Evolutionary conservation across 2,888 invertebrate species (phyloP).

Genomic region (Petrolisthes manimaculis): DNA sequence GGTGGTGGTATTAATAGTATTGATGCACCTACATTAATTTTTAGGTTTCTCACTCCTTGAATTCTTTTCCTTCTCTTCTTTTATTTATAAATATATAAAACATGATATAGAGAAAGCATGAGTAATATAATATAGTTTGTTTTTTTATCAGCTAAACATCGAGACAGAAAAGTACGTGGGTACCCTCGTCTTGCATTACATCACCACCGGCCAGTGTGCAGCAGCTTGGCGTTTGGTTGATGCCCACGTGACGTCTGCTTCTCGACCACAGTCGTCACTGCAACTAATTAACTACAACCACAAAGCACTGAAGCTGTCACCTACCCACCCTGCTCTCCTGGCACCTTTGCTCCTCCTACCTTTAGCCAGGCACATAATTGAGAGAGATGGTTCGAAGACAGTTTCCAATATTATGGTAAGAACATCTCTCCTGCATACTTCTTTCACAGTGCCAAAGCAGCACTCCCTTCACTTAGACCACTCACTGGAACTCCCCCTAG

Average conservation of each 20-base stretch:
- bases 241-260: not conserved
- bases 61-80: no score
- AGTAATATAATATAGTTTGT: no score
- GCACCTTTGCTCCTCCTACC: not conserved
- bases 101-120: no score
- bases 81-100: no score
- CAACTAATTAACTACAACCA: not conserved
- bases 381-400: not conserved
- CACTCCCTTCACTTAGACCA: no score
- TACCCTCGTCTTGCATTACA: not conserved
- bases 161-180: slow-evolving; percentile 9
- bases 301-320: not conserved
- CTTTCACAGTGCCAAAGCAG: no score
- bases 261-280: not conserved
- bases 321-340: not conserved
- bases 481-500: no score
- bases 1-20: no score
- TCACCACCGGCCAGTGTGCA: not conserved
- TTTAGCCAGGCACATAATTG: not conserved
- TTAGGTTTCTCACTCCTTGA: no score
- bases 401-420: not conserved
- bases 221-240: not conserved
- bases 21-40: no score
- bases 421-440: not conserved
- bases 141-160: not conserved